Evolutionary conservation across 2,113 vertebrate genomes (phyloP), one percentile per base, ranked within the genome.

Genomic region (Malaclemys terrapin): DNA sequence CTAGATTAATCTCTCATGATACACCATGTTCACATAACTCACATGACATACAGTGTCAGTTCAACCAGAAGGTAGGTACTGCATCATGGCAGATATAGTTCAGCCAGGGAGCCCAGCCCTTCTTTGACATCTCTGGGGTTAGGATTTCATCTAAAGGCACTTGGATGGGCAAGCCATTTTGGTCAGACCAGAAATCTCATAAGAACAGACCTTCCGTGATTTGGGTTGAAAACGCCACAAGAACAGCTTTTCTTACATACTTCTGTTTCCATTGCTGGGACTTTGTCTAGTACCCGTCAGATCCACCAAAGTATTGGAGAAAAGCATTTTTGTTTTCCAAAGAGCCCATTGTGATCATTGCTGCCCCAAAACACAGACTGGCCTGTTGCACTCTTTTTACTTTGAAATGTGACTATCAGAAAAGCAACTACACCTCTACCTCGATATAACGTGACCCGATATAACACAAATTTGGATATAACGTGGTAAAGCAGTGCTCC

Each of bases 1-100:
- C 2, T 92, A n/a, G 47, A n/a, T 89, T 82, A 45, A 4, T 65
- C 90, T 96, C 82, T 82, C 50, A 85, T 47, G n/a, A 86, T 89
- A 24, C 25, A 78, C 38, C 47, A 72, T 6, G 76, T 72, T 54
- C 88, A 65, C 8, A 10, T 65, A 91, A 87, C 4, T 80, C 85
- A 25, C 62, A 72, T 25, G 20, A 25, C 38, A 25, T 79, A 49
- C 76, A 79, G 65, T 45, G 78, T 54, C 57, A 78, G 7, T 93
- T 87, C 84, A 90, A 75, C 13, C n/a, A 53, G 85, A 88, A 22
- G 53, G 45, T 14, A 86, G 88, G 29, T 45, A 57, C 42, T 38
- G 19, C 54, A 53, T 1, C 0, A 38, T 10, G 10, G 8, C 8
- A 0, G 1, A 0, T 10, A 47, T 12, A 47, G 85, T 85, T 54